Evolutionary conservation across 2,888 invertebrate genomes (phyloP), one percentile per base, ranked within the genome.

Genomic region (Diarsia brunnea): DNA sequence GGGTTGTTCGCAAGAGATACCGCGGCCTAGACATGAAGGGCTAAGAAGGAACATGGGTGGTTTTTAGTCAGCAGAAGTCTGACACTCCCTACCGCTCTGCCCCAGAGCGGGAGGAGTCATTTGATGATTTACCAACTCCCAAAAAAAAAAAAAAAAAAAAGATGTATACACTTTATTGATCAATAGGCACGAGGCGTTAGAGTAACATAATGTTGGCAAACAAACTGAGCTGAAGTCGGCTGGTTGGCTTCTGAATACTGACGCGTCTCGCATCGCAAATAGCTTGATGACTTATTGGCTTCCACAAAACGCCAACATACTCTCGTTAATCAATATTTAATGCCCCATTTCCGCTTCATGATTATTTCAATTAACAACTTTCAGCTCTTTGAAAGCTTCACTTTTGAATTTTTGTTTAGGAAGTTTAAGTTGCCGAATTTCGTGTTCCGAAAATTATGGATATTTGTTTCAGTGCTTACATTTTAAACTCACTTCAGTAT

Each of bases 301-400:
- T 89, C 87, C 80, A 85, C 79, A 87, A 89, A 90, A 84, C 81
- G 63, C 71, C 77, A 84, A 83, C 84, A 82, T 79, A 78, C 83
- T 85, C 80, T 73, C 77, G 78, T 85, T 88, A 88, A 90, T 91
- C 88, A 91, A 91, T 91, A 91, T 89, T 89, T 87, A 89, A 90
- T 88, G 85, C 84, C 79, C 86, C 79, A 87, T 90, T 91, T 91
- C 89, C 88, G 82, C 78, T 85, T 78, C 84, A 67, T 82, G 68
- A 77, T 80, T 80, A 64, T 81, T 86, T 87, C 73, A 79, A 84
- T 86, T 72, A 75, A 78, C 43, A 71, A 77, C 80, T 77, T 81
- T 79, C 47, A 79, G 66, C 60, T 78, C 60, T 67, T 67, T 63
- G 55, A 73, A 63, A 76, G 70, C 31, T 70, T 27, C 63, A 61